Evolutionary conservation across 2,888 invertebrate genomes (phyloP), one percentile per base, ranked within the genome.

Genomic region (Autographa pulchrina): DNA sequence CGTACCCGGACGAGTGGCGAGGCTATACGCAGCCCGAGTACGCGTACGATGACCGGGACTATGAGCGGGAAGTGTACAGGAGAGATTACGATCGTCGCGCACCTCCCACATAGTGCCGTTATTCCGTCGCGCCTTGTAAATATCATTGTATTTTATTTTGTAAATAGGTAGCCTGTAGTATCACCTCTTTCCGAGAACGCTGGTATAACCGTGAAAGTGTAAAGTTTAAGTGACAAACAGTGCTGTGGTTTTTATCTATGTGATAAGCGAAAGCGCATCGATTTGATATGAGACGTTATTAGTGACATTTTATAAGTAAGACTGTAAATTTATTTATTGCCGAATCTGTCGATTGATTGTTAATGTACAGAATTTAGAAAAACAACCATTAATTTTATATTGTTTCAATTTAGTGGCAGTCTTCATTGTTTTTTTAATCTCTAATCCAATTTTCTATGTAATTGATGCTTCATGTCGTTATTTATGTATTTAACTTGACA

Each of bases 1-100:
- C 92, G 7, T 94, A 96, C 85, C 92, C 94, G 5, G 95, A 94
- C n/a, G 96, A 96, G 68, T 96, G 96, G 96, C 94, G 96, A 65
- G 92, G 93, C 67, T 96, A 96, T 87, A 84, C 91, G 31, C 94
- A 92, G 78, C 90, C 94, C 16, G 97, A 96, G 81, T 96, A 96
- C 77, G 87, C 92, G 11, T 96, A 96, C 85, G 95, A 95, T 41
- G 96, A 96, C 70, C 95, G 96, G 82, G 96, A 96, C 68, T 96
- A 95, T 73, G 96, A 96, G 78, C 93, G 95, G 59, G 96, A 96
- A 77, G 96, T 97, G 82, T 94, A 97, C 91, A 85, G 97, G 71
- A 92, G 97, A 74, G 97, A 97, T 85, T 97, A 97, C 84, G 97
- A 97, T 85, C 94, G 97, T 74, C 96, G 97, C 80, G 97, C 97